These are phyloP conservation scores for Pomacea canaliculata DNA, from an alignment of 2,888 invertebrate species.

Conservation along the genomic window DNA sequence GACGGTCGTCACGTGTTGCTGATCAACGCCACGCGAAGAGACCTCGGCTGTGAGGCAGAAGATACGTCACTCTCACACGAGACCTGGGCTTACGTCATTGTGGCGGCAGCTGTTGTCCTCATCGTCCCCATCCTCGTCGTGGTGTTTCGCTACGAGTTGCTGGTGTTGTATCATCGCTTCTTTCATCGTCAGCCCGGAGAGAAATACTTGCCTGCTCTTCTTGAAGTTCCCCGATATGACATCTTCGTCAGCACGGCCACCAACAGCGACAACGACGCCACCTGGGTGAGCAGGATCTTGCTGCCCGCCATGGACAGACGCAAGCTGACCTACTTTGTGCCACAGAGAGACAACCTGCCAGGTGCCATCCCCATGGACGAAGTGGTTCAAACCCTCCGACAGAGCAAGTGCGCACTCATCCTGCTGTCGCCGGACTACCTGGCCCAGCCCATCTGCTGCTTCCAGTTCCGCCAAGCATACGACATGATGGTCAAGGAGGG, in stretches of 20 bases:
- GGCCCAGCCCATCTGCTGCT: neutral
- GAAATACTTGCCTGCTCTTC: neutral
- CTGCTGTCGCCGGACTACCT: slow-evolving; percentile 15
- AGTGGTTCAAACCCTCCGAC: neutral
- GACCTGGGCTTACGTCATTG: neutral
- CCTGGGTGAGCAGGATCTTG: slow-evolving; percentile 8
- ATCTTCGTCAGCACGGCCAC: slow-evolving; percentile 11
- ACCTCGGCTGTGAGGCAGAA: neutral
- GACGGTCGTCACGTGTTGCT: neutral
- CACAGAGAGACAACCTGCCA: neutral
- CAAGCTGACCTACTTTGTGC: neutral
- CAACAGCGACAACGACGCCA: slow-evolving; percentile 2
- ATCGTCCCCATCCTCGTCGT: neutral
- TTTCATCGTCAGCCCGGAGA: neutral
- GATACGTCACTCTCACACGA: no score
- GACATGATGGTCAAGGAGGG: neutral
- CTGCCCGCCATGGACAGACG: neutral
- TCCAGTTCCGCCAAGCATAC: slow-evolving; percentile 17
- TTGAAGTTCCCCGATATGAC: slow-evolving; percentile 2
- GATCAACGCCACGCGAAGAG: neutral
- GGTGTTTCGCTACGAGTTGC: slow-evolving; percentile 11
- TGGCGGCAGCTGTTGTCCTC: neutral
- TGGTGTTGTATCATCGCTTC: neutral
- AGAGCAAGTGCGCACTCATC: slow-evolving; percentile 6
- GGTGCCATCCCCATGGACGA: slow-evolving; percentile 7